These are phyloP conservation scores for Peribatodes rhomboidaria DNA, from an alignment of 2,888 invertebrate species.

Conservation along the genomic window DNA sequence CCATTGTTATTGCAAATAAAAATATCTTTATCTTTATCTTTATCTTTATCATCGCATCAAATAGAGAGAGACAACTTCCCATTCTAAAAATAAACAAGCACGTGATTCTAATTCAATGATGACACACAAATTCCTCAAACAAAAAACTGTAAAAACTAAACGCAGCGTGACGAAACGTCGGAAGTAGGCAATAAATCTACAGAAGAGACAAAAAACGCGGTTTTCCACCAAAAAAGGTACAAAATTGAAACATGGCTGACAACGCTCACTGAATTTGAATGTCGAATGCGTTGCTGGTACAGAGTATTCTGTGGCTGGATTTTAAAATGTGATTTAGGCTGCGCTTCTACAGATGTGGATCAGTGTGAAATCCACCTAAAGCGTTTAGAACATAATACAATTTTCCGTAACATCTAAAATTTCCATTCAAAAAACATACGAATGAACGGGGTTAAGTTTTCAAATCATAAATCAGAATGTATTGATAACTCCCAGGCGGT, in stretches of 20 bases:
- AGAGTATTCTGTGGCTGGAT: neutral
- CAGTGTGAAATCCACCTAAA: too few relatives aligned
- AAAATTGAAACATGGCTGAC: slow-evolving; percentile 53
- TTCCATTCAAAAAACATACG: too few relatives aligned
- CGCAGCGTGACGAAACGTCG: slow-evolving; percentile 57
- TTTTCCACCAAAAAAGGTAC: slow-evolving; percentile 43
- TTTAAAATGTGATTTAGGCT: neutral
- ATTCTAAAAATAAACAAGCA: slow-evolving; percentile 24
- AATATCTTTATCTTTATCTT: too few relatives aligned
- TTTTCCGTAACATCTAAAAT: too few relatives aligned
- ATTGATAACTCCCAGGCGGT: too few relatives aligned
- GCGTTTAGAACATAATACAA: too few relatives aligned
- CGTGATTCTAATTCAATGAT: slow-evolving; percentile 51
- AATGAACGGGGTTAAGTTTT: too few relatives aligned
- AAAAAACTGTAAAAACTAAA: slow-evolving; percentile 50
- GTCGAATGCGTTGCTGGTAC: slow-evolving; percentile 47
- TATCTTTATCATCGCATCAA: too few relatives aligned
- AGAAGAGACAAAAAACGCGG: slow-evolving; percentile 63
- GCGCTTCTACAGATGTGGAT: too few relatives aligned
- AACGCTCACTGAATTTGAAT: slow-evolving; percentile 41
- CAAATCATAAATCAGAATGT: too few relatives aligned
- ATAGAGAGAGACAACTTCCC: neutral
- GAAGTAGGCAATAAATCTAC: slow-evolving; percentile 70
- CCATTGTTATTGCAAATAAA: too few relatives aligned
- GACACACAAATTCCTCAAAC: slow-evolving; percentile 45